phyloP scores from a whole-genome alignment of 1,140 invertebrate species.

The Neodiprion pinetum region DNA sequence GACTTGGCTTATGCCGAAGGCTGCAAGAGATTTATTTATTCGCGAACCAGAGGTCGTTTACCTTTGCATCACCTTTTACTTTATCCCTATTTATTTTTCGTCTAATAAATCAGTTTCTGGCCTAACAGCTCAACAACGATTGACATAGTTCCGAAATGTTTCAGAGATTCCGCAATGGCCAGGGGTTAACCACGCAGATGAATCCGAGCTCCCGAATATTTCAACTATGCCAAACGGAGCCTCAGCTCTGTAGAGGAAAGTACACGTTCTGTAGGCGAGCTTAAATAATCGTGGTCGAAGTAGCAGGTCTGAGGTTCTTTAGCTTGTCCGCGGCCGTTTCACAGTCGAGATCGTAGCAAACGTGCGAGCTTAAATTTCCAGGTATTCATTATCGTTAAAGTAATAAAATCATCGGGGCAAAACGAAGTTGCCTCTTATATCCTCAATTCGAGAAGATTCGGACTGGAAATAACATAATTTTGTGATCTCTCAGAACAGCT shows the following conservation, averaged over 20 bases:
- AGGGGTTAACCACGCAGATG: background rate
- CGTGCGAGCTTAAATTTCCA: background rate
- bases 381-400: conserved; percentile 1
- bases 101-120: too few relatives aligned
- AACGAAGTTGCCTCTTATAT: background rate
- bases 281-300: background rate
- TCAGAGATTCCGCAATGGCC: background rate
- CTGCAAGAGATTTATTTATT: too few relatives aligned
- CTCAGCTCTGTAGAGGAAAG: background rate
- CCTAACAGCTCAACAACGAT: too few relatives aligned
- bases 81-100: too few relatives aligned
- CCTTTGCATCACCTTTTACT: too few relatives aligned
- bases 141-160: too few relatives aligned
- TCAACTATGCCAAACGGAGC: background rate
- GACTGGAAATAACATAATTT: background rate
- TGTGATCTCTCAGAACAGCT: background rate
- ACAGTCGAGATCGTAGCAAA: background rate
- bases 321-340: background rate
- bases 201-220: background rate
- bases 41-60: too few relatives aligned
- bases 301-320: background rate
- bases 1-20: too few relatives aligned
- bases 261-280: background rate
- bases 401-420: background rate
- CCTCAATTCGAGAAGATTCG: background rate